Conservation (phyloP, 2,113 vertebrate genomes). For the Lophura nycthemera region DNA sequence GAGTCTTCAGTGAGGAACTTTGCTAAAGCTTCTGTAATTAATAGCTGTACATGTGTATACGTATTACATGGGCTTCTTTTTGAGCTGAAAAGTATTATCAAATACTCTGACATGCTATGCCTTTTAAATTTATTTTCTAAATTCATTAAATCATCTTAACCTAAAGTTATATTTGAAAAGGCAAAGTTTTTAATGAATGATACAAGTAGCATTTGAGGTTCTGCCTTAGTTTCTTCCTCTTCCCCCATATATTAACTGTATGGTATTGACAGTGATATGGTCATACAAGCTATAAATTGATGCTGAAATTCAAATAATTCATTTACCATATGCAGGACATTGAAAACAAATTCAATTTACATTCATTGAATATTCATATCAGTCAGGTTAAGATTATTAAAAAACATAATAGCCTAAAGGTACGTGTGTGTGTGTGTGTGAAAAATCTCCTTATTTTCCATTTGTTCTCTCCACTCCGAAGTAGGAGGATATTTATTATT, state of each 20-base stretch:
- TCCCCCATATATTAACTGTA: neutral
- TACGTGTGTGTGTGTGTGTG: neutral
- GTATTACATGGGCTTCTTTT: neutral
- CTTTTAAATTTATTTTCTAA: slow-evolving; percentile 15
- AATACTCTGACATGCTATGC: neutral
- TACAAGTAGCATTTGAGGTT: neutral
- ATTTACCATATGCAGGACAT: neutral
- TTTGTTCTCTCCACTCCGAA: slow-evolving; percentile 56
- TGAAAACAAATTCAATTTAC: neutral
- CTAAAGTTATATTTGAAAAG: neutral
- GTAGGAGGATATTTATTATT: slow-evolving; percentile 65
- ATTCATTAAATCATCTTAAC: neutral
- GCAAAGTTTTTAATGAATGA: neutral
- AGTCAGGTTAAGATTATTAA: neutral
- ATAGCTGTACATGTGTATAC: neutral
- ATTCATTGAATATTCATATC: neutral
- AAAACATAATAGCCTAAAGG: neutral
- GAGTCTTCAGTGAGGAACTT: neutral
- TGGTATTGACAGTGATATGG: neutral
- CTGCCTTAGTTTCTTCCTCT: neutral
- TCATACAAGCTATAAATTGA: neutral
- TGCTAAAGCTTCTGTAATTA: neutral
- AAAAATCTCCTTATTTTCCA: neutral
- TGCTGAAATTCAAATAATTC: neutral
- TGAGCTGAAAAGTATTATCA: neutral